phyloP scores from a whole-genome alignment of 2,888 invertebrate species.

The Bimastos eiseni region DNA sequence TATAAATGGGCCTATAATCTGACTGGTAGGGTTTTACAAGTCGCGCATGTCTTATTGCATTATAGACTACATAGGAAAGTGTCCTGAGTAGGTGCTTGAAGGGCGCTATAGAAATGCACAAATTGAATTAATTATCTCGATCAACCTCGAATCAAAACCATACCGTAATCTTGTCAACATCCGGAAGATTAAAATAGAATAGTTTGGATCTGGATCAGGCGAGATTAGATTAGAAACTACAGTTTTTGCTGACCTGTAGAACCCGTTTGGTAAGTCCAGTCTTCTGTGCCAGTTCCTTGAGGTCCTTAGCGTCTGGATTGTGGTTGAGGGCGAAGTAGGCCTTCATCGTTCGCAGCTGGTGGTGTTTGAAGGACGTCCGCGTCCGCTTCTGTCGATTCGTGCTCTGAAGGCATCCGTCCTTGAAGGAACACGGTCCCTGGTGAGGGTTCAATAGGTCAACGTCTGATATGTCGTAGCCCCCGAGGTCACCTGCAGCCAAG shows the following conservation, averaged over 20 bases:
- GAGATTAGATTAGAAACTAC: not conserved
- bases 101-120: too few relatives aligned
- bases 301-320: constrained; percentile 98
- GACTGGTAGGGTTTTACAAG: too few relatives aligned
- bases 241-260: constrained; percentile 75
- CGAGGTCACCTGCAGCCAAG: not conserved
- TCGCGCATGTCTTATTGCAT: too few relatives aligned
- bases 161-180: too few relatives aligned
- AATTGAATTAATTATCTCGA: too few relatives aligned
- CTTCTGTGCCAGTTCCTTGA: constrained; percentile 96
- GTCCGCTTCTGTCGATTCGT: constrained; percentile 77
- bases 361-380: constrained; percentile 98
- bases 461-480: not conserved
- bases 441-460: not conserved
- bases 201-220: not conserved
- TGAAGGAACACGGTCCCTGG: constrained; percentile 23
- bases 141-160: too few relatives aligned
- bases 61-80: too few relatives aligned
- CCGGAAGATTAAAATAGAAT: not conserved
- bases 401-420: constrained; percentile 19
- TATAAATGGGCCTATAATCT: too few relatives aligned
- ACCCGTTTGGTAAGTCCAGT: constrained; percentile 96
- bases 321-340: constrained; percentile 98
- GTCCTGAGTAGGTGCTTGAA: too few relatives aligned
- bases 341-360: constrained; percentile 97